Evolutionary conservation across 2,113 vertebrate genomes (phyloP).

Genomic region (Oceanites oceanicus): DNA sequence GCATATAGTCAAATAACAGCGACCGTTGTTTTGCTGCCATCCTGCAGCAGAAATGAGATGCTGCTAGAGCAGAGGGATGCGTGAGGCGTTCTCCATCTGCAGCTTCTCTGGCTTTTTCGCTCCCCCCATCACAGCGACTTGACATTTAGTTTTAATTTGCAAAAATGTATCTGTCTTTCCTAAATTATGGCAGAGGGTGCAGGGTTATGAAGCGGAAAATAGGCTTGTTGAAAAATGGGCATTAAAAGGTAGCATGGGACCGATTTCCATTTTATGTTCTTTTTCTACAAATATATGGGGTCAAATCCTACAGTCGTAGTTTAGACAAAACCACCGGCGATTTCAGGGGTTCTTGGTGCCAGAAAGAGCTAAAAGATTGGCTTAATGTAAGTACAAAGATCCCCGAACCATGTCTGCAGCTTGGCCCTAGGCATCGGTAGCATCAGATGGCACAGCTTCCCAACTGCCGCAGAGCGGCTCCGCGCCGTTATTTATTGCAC

Average conservation of each 20-base stretch:
- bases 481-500: fast-evolving
- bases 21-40: neutral
- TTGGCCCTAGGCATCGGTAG: neutral
- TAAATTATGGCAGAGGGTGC: neutral
- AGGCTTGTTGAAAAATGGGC: neutral
- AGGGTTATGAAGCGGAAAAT: neutral
- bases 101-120: neutral
- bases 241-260: neutral
- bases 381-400: neutral
- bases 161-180: neutral
- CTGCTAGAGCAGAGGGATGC: neutral
- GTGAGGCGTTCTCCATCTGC: neutral
- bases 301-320: neutral
- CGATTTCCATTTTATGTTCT: neutral
- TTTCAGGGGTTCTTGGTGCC: neutral
- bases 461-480: fast-evolving
- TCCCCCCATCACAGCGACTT: neutral
- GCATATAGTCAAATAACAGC: neutral
- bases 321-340: neutral
- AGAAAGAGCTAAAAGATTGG: neutral
- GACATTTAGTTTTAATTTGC: neutral
- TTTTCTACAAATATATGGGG: neutral
- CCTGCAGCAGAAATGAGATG: neutral
- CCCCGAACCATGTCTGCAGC: neutral
- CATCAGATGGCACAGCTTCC: neutral